These are phyloP conservation scores for Macaria notata DNA, from an alignment of 2,888 invertebrate species.

Conservation along the genomic window DNA sequence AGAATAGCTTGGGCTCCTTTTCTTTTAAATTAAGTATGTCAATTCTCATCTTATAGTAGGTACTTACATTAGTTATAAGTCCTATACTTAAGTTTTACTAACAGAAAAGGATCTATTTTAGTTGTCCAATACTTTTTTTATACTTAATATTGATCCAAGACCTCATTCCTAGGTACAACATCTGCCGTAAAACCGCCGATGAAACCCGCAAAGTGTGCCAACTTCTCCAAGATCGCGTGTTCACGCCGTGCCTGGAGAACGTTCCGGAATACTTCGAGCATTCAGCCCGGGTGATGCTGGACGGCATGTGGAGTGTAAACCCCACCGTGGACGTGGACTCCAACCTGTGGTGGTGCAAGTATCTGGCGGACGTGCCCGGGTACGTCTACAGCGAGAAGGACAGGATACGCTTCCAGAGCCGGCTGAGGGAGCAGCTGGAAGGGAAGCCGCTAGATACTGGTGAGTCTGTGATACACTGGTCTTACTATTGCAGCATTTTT, in stretches of 20 bases:
- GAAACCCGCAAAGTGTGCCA: conserved; percentile 85
- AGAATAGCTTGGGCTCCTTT: no score
- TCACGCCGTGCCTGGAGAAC: conserved; percentile 82
- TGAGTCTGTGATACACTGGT: conserved; percentile 30
- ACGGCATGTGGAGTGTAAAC: conserved; percentile 87
- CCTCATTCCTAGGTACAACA: conserved; percentile 82
- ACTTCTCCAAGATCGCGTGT: conserved; percentile 82
- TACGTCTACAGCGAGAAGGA: conserved; percentile 73
- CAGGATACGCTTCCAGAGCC: conserved; percentile 50
- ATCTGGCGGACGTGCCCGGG: conserved; percentile 81
- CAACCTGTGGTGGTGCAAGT: conserved; percentile 79
- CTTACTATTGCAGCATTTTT: no score
- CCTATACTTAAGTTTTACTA: no score
- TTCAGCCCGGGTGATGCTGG: conserved; percentile 84
- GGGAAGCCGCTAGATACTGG: conserved; percentile 57
- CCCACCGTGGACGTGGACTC: conserved; percentile 80
- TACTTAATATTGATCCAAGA: no score
- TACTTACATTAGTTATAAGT: no score
- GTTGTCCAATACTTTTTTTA: no score
- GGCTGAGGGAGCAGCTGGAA: conserved; percentile 47
- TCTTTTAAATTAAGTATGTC: no score
- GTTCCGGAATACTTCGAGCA: conserved; percentile 84
- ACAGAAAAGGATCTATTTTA: no score
- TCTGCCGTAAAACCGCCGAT: conserved; percentile 84
- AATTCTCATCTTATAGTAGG: no score